These are phyloP conservation scores for Aplysina aerophoba DNA, from an alignment of 37 sponge, comb jelly and placozoan genomes.

Conservation along the genomic window DNA sequence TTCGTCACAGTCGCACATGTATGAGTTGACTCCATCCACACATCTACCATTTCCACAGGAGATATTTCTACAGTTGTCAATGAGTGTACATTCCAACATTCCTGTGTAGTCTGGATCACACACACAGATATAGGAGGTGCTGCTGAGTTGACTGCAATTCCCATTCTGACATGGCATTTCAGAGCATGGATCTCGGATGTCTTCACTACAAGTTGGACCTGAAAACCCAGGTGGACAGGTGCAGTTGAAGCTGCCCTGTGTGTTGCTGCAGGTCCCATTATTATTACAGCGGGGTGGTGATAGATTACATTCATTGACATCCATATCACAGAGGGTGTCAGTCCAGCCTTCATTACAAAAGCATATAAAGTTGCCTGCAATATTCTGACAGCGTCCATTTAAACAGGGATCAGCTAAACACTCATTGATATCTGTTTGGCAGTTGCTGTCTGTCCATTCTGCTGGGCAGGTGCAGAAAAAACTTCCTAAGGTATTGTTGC, in stretches of 20 bases:
- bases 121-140: neutral
- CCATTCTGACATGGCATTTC: conserved; percentile 22
- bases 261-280: conserved; percentile 7
- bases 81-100: neutral
- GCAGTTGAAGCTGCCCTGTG: conserved; percentile 13
- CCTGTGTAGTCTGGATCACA: conserved; percentile 24
- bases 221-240: neutral
- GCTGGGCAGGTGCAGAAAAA: conserved; percentile 57
- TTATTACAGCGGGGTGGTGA: conserved; percentile 15
- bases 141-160: neutral
- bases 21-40: neutral
- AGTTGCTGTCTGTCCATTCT: conserved; percentile 40
- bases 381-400: conserved; percentile 37
- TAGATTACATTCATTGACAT: conserved; percentile 33
- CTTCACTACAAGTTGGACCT: neutral
- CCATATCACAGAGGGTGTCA: conserved; percentile 26
- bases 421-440: conserved; percentile 12
- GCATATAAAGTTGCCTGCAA: neutral
- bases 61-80: neutral
- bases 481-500: conserved; percentile 15
- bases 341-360: conserved; percentile 27
- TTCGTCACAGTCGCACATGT: neutral
- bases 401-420: conserved; percentile 31
- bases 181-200: neutral
- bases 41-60: conserved; percentile 15